phyloP scores from a whole-genome alignment of 2,113 vertebrate genomes.

The Ammodytes marinus region DNA sequence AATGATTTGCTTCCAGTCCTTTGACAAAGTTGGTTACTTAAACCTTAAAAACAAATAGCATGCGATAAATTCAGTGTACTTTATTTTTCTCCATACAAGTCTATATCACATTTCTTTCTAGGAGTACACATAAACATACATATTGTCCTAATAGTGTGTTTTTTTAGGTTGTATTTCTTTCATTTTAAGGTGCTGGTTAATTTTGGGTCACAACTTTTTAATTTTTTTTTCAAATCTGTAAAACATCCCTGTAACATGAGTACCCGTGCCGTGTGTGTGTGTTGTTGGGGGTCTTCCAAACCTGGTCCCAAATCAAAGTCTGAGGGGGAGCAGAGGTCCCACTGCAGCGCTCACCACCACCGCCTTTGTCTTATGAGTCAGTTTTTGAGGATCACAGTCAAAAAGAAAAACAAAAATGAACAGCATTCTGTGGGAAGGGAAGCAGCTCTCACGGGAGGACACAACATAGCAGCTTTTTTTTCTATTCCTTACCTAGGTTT shows the following conservation, averaged over 20 bases:
- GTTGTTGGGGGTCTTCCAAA: conserved; percentile 29
- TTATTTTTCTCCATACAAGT: conserved; percentile 82
- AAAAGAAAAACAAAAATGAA: conserved; percentile 57
- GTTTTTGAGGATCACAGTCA: conserved; percentile 40
- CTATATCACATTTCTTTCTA: conserved; percentile 84
- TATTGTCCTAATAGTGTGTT: conserved; percentile 68
- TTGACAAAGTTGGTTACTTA: conserved; percentile 59
- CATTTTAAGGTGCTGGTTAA: conserved; percentile 86
- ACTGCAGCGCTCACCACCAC: conserved; percentile 50
- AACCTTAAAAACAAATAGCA: conserved; percentile 78
- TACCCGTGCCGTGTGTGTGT: conserved; percentile 69
- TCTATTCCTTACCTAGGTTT: conserved; percentile 31
- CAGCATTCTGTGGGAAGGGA: conserved; percentile 77
- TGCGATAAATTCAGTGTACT: conserved; percentile 85
- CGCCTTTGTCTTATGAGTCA: conserved; percentile 47
- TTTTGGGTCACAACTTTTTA: conserved; percentile 75
- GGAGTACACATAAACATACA: conserved; percentile 82
- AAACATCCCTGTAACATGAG: conserved; percentile 84
- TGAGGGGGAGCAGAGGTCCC: conserved; percentile 49
- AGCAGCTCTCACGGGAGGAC: conserved; percentile 77
- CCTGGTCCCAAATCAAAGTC: conserved; percentile 41
- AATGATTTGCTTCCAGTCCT: conserved; percentile 63
- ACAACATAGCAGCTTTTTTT: conserved; percentile 80
- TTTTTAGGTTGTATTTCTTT: conserved; percentile 65
- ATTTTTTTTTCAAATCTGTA: conserved; percentile 50